Conservation (phyloP, 2,113 vertebrate genomes). For the Lota lota region DNA sequence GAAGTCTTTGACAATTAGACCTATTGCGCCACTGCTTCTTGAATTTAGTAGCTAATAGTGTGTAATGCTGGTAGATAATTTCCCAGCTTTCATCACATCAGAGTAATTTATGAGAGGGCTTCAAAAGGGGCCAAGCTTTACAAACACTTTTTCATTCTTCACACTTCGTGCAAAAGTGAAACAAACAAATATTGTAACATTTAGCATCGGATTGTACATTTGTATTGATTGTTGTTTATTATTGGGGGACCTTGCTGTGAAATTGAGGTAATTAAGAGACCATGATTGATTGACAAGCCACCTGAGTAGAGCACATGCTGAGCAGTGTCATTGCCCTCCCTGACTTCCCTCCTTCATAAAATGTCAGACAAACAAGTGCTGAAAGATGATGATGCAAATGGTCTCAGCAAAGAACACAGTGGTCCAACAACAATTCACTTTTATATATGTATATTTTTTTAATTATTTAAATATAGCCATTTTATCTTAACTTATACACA, state of each 20-base stretch:
- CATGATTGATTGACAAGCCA: conserved; percentile 44
- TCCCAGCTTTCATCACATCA: no score
- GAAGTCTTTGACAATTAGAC: no score
- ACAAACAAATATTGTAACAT: no score
- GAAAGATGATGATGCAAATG: conserved; percentile 45
- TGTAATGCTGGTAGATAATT: no score
- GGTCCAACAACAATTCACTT: conserved; percentile 17
- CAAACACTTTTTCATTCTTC: no score
- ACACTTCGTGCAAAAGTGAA: no score
- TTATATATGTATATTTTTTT: neutral
- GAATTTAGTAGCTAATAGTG: no score
- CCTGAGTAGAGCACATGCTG: conserved; percentile 26
- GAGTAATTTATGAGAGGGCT: no score
- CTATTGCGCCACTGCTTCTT: no score
- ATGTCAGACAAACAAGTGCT: conserved; percentile 38
- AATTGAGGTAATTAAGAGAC: conserved; percentile 35
- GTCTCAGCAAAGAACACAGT: conserved; percentile 34
- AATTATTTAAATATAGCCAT: conserved; percentile 36
- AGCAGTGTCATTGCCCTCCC: conserved; percentile 7
- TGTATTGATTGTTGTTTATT: no score
- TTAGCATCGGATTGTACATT: no score
- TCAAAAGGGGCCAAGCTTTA: no score
- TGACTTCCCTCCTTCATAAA: conserved; percentile 20
- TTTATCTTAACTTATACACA: conserved; percentile 20
- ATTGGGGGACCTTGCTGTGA: neutral